Percentiles rank a stretch among this genome's conserved stretches.
Conservation (phyloP, 2,797 vertebrate species). For the Sebastolobus alascanus region DNA sequence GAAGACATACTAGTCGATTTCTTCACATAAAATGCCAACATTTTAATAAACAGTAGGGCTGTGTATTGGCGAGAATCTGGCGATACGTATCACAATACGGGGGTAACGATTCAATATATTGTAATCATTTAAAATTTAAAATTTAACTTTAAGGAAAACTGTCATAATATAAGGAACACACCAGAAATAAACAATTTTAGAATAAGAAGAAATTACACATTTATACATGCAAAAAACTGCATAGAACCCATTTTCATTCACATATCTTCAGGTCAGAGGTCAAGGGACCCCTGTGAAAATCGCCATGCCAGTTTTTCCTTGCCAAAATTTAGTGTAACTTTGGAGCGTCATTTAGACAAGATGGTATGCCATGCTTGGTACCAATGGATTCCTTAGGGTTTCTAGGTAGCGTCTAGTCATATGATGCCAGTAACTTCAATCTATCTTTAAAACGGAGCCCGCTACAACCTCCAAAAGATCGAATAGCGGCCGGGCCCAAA, state of each 20-base stretch:
- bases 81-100: too few species aligned
- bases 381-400: not conserved
- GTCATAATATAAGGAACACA: not conserved
- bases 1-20: not conserved
- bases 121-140: not conserved
- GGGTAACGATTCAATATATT: not conserved
- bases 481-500: rapidly evolving
- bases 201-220: too few species aligned
- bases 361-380: not conserved
- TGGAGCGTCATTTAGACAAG: not conserved
- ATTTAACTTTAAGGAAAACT: rapidly evolving
- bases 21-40: not conserved
- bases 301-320: not conserved
- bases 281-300: not conserved
- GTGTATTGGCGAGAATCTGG: too few species aligned
- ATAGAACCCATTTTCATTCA: not conserved
- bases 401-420: not conserved
- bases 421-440: not conserved
- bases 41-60: not conserved
- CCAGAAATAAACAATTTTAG: not conserved
- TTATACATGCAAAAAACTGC: not conserved
- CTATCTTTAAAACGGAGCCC: not conserved
- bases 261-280: not conserved
- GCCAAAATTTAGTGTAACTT: rapidly evolving
- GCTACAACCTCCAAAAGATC: not conserved